Base-by-base conservation (phyloP, 2,797 vertebrate genomes). In the Helarctos malayanus region DNA sequence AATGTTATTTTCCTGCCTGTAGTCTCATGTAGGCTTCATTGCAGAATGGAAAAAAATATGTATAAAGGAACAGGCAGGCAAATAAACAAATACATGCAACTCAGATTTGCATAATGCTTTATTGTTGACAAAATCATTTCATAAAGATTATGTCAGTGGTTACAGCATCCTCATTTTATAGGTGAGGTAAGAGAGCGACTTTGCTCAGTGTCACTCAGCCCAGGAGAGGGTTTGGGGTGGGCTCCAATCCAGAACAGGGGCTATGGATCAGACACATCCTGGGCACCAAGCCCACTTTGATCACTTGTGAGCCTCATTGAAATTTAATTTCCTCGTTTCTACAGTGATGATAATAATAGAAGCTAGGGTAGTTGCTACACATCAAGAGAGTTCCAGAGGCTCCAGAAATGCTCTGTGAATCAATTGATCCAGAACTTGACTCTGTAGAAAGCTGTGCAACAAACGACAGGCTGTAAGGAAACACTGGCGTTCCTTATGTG, bases 281-380 rank as follows among this genome's bases (percentile, higher is more conserved):
- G 21, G 93, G 68, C 41, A 61, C n/a, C 80, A 93, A 45, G 56
- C 52, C 93, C 80, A 12, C 49, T 29, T 57, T 83, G 71, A 81
- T 71, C 86, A 56, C 69, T 69, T 52, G 57, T 61, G 69, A 32
- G 47, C 38, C 35, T 92, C 85, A 82, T 13, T 95, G 97, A 82
- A 96, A 86, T 95, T 92, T 54, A 89, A 69, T 89, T 85, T 89
- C 38, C 47, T 94, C 47, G 32, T 95, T 94, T 73, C 21, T 95
- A 93, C 69, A 84, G 80, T 75, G 80, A 47, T 5, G 52, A 84
- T 61, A 54, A 65, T 54, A 59, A 83, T n/a, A 90, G 80, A 84
- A 85, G 21, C 9, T 16, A 47, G 25, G 27, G 7, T 63, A 27
- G 45, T 56, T 90, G 12, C 8, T 65, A 11, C 54, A 86, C 65